Base-by-base conservation (phyloP, 1,140 invertebrate species). In the Neodiprion pinetum region DNA sequence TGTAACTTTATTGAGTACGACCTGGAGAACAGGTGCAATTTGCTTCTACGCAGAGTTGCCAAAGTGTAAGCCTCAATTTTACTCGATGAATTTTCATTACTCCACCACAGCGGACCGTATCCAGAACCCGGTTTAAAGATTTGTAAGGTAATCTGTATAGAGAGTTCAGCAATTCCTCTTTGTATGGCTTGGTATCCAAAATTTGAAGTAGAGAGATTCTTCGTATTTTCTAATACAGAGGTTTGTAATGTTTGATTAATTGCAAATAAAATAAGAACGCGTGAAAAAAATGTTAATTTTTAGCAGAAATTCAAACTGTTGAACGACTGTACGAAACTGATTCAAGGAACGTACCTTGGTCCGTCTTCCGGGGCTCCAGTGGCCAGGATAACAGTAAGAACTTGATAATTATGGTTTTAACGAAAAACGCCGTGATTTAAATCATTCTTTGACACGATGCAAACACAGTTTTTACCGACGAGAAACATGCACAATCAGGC, bases 241-340 rank as follows among this genome's bases (percentile, higher is more conserved):
- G 90, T 91, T 79, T 79, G 48, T 73, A 28, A 50, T 48, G 67
- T 40, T 74, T 70, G 70, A 67, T 65, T 49, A 21, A 70, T 75
- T 53, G 9, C 28, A 48, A 75, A 68, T 23, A 67, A 72, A 65
- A 65, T 50, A 67, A 9, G 17, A 47, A 28, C 71, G 66, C 48
- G 61, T 76, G 7, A 40, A 76, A 23, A 67, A 49, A 69, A 70
- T 67, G 70, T 71, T 78, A 71, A 48, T 71, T 85, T 87, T 74
- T 80, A 94, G 93, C 90, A 89, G 79, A 95, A 95, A 85, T 92
- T 92, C 76, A 94, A 93, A 84, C 82, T 93, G 66, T 86, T 93
- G 67, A 91, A 93, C 83, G 88, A 90, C 47, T 82, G 83, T 0
- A 93, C 91, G 1, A 92, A 91, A 77, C 90, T 90, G 88, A 92